Evolutionary conservation across 2,888 invertebrate genomes (phyloP).

Genomic region (Geotrupes spiniger): DNA sequence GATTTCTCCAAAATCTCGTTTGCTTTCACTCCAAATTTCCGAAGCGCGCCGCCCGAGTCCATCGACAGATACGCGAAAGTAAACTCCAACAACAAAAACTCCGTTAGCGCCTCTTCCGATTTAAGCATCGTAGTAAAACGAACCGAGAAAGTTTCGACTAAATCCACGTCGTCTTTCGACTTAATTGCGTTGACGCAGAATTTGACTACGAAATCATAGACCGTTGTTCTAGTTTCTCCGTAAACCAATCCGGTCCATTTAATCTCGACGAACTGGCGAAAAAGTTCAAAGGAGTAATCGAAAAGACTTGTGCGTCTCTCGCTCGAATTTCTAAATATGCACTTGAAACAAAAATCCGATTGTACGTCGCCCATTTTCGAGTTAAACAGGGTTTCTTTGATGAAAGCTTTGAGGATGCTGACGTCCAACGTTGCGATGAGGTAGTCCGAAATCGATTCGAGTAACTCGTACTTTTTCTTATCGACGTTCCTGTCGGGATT

Average conservation of each 20-base stretch:
- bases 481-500: background rate
- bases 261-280: background rate
- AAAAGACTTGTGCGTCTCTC: background rate
- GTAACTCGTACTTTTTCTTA: background rate
- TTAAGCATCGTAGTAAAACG: background rate
- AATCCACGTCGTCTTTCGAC: constrained; percentile 1
- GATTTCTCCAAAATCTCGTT: constrained; percentile 8
- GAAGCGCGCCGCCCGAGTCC: background rate
- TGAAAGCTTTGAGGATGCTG: constrained; percentile 8
- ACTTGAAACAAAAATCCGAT: constrained; percentile 6
- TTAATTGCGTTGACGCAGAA: background rate
- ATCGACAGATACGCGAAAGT: background rate
- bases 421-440: constrained; percentile 4
- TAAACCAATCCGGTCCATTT: background rate
- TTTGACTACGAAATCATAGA: constrained; percentile 4
- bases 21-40: constrained; percentile 4
- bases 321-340: constrained; percentile 3
- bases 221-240: constrained; percentile 5
- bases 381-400: constrained; percentile 2
- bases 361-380: background rate
- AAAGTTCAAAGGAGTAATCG: background rate
- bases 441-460: constrained; percentile 1
- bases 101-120: background rate
- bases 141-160: constrained; percentile 5
- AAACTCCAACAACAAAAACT: constrained; percentile 9